These are phyloP conservation scores for Albula goreensis DNA, from an alignment of 2,113 vertebrate genomes.

Conservation along the genomic window DNA sequence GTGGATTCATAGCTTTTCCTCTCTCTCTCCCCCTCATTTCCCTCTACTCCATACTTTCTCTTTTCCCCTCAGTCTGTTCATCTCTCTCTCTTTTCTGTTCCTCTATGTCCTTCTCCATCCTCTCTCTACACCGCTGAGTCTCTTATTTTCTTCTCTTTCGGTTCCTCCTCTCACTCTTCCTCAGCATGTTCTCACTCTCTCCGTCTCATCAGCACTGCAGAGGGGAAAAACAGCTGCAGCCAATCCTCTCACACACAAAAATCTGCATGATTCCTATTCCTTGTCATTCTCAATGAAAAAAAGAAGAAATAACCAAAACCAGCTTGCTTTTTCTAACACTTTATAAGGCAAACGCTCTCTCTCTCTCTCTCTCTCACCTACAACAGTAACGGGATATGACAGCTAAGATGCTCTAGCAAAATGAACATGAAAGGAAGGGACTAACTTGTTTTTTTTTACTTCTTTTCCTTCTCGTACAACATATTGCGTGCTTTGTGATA, in stretches of 20 bases:
- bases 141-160: no score
- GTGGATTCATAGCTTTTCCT: not conserved
- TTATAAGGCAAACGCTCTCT: conserved; percentile 36
- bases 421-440: conserved; percentile 38
- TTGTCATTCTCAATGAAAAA: conserved; percentile 7
- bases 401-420: conserved; percentile 39
- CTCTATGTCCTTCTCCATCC: not conserved
- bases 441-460: not conserved
- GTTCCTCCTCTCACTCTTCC: no score
- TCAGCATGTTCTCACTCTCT: not conserved
- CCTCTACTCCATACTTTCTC: not conserved
- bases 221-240: conserved; percentile 10
- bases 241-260: not conserved
- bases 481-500: conserved; percentile 34
- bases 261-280: conserved; percentile 14
- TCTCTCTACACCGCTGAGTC: no score
- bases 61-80: no score
- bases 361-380: conserved; percentile 3
- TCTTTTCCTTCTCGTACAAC: not conserved
- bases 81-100: not conserved
- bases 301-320: not conserved
- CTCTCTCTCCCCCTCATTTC: not conserved
- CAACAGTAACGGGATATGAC: conserved; percentile 47
- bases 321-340: not conserved
- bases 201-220: not conserved